phyloP scores from a whole-genome alignment of 2,888 invertebrate species.

The Macaria liturata region DNA sequence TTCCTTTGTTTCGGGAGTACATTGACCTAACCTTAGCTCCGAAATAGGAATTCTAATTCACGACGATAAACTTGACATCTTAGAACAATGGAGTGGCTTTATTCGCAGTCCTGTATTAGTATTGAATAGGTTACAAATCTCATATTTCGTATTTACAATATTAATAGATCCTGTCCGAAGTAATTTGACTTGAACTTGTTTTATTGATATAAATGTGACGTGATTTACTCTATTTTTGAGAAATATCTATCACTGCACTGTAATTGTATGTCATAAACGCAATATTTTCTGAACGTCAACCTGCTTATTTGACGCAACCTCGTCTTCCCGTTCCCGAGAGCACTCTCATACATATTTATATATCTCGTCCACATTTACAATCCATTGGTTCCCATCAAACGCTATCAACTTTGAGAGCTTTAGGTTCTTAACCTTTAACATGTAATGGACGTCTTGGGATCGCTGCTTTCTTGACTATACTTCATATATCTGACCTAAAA shows the following conservation, averaged over 20 bases:
- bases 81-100: neutral
- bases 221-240: too few species aligned
- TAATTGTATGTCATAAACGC: too few species aligned
- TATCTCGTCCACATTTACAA: slow-evolving; percentile 10
- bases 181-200: too few species aligned
- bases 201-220: too few species aligned
- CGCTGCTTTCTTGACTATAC: neutral
- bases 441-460: slow-evolving; percentile 4
- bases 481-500: neutral
- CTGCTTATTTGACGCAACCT: too few species aligned
- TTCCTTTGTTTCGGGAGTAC: slow-evolving; percentile 19
- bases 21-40: slow-evolving; percentile 27
- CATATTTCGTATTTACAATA: too few species aligned
- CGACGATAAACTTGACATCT: neutral
- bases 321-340: too few species aligned
- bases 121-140: too few species aligned
- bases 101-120: too few species aligned
- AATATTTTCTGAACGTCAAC: too few species aligned
- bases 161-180: too few species aligned
- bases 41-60: slow-evolving; percentile 25
- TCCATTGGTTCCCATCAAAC: slow-evolving; percentile 13
- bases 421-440: slow-evolving; percentile 18
- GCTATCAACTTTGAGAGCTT: slow-evolving; percentile 16
- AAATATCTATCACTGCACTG: too few species aligned
- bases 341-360: slow-evolving; percentile 17